These are phyloP conservation scores for Scotopteryx bipunctaria DNA, from an alignment of 2,888 invertebrate species.

Conservation along the genomic window DNA sequence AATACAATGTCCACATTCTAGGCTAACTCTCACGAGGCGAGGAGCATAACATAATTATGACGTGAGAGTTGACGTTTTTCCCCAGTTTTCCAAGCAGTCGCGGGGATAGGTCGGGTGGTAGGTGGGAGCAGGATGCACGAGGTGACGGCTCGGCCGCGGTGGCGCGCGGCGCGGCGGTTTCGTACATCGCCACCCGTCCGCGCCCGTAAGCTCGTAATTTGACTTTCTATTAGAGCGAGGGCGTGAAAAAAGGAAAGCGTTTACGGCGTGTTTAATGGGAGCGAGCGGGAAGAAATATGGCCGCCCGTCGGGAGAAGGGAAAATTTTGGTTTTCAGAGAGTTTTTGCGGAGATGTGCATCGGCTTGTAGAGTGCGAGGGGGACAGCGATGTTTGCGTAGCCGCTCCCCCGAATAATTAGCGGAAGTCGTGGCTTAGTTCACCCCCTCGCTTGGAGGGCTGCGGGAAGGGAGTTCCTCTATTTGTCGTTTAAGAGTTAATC, in stretches of 20 bases:
- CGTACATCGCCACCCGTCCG: constrained; percentile 83
- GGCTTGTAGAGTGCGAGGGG: constrained; percentile 71
- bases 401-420: constrained; percentile 79
- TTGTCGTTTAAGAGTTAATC: constrained; percentile 84
- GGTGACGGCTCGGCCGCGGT: constrained; percentile 52
- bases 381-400: constrained; percentile 69
- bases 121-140: constrained; percentile 68
- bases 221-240: constrained; percentile 84
- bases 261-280: constrained; percentile 83
- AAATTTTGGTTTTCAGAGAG: constrained; percentile 81
- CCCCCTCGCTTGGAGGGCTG: constrained; percentile 69
- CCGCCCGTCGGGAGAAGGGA: constrained; percentile 79
- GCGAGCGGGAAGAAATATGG: constrained; percentile 83
- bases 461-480: constrained; percentile 80
- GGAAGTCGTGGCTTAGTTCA: constrained; percentile 82
- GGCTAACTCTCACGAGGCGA: constrained; percentile 22
- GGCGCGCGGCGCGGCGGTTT: no score
- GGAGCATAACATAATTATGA: constrained; percentile 65
- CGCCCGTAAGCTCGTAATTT: constrained; percentile 84
- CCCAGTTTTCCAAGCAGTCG: constrained; percentile 70
- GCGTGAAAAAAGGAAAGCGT: constrained; percentile 84
- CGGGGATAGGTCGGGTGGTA: constrained; percentile 57
- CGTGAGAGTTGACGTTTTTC: constrained; percentile 76
- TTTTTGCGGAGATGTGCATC: constrained; percentile 82
- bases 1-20: constrained; percentile 25